phyloP scores from a whole-genome alignment of 2,888 invertebrate species.

The Dascillus cervinus region DNA sequence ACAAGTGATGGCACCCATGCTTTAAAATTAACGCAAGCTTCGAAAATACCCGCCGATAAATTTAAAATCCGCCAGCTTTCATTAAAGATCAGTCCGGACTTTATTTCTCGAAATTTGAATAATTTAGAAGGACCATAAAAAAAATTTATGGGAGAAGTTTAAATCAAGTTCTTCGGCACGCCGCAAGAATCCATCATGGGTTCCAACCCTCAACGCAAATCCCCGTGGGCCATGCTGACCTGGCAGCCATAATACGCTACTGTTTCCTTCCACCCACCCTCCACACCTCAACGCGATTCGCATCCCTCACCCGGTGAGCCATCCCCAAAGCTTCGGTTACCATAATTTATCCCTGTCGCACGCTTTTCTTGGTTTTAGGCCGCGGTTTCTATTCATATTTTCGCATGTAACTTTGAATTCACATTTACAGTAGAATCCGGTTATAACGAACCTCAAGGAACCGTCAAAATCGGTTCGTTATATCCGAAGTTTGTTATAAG shows the following conservation, averaged over 20 bases:
- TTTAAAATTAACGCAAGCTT: too few relatives aligned
- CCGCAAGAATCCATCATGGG: conserved; percentile 21
- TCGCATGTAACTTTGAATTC: too few relatives aligned
- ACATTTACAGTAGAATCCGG: too few relatives aligned
- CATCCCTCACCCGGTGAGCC: conserved; percentile 10
- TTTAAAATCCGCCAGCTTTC: too few relatives aligned
- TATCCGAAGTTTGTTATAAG: too few relatives aligned
- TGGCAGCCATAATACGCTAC: conserved; percentile 33
- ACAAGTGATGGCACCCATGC: conserved; percentile 14
- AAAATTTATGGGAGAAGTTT: conserved; percentile 13
- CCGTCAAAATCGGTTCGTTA: too few relatives aligned
- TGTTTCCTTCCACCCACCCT: conserved; percentile 21
- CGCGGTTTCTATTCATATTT: too few relatives aligned
- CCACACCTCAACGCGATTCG: conserved; percentile 20
- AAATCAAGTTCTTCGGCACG: conserved; percentile 17
- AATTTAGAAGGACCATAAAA: conserved; percentile 9
- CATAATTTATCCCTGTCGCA: neutral
- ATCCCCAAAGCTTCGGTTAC: neutral
- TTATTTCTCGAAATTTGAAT: too few relatives aligned
- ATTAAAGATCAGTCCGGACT: too few relatives aligned
- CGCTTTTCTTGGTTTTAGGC: neutral
- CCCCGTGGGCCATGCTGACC: conserved; percentile 31
- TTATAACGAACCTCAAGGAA: too few relatives aligned
- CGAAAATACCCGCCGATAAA: too few relatives aligned
- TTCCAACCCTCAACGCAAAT: conserved; percentile 18